phyloP scores from a whole-genome alignment of 2,113 vertebrate species.

The Rhea pennata region DNA sequence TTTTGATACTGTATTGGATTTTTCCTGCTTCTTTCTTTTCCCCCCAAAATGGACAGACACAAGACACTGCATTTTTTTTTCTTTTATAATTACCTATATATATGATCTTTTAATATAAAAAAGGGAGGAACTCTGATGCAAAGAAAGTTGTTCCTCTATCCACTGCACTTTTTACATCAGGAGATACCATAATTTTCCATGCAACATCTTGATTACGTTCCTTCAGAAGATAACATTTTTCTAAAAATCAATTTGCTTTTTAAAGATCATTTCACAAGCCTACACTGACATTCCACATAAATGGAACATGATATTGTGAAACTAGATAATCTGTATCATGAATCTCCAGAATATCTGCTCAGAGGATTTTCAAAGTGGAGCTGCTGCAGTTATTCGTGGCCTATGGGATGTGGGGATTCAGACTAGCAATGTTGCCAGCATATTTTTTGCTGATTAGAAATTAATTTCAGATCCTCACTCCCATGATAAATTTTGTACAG shows the following conservation, averaged over 20 bases:
- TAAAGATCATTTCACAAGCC: conserved; percentile 52
- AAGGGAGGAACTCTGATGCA: neutral
- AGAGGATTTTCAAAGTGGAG: neutral
- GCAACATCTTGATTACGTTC: neutral
- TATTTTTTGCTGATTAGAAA: conserved; percentile 50
- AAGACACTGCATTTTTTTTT: neutral
- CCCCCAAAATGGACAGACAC: neutral
- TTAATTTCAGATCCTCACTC: conserved; percentile 14
- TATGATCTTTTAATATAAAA: neutral
- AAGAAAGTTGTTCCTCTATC: neutral
- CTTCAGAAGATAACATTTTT: conserved; percentile 24
- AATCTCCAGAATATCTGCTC: conserved; percentile 1
- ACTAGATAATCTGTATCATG: conserved; percentile 3
- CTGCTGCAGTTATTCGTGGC: conserved; percentile 12
- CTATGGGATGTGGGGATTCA: conserved; percentile 28
- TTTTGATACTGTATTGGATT: neutral
- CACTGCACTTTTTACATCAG: neutral
- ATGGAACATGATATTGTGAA: neutral
- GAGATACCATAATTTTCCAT: neutral
- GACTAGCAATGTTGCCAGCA: neutral
- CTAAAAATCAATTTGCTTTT: conserved; percentile 62
- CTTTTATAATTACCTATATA: neutral
- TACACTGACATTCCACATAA: conserved; percentile 39
- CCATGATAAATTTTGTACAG: conserved; percentile 34
- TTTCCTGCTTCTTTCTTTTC: neutral